Conservation (phyloP, 2,888 invertebrate genomes). For the Himalopsyche kuldschensis region DNA sequence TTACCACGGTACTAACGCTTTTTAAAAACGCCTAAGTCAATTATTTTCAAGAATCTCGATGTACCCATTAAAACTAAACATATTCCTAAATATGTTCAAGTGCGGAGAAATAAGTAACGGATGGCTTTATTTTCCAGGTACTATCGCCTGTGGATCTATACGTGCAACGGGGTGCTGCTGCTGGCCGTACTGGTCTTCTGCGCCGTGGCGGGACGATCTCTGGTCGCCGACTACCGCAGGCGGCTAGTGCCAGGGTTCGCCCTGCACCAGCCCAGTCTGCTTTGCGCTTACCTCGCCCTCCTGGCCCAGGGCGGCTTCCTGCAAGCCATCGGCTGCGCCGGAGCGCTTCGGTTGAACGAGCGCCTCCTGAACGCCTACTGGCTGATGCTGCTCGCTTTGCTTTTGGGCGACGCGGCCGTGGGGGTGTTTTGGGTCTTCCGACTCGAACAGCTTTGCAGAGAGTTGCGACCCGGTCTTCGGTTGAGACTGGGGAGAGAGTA, state of each 20-base stretch:
- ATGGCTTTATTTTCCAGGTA: slow-evolving; percentile 56
- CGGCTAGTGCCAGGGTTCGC: slow-evolving; percentile 73
- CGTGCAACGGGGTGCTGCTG: slow-evolving; percentile 85
- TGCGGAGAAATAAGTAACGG: neutral
- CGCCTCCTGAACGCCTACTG: slow-evolving; percentile 82
- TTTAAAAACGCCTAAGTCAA: too few species aligned
- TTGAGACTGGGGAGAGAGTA: slow-evolving; percentile 68
- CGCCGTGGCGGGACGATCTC: slow-evolving; percentile 72
- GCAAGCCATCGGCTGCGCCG: slow-evolving; percentile 79
- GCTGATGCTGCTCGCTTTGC: slow-evolving; percentile 74
- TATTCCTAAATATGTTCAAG: too few species aligned
- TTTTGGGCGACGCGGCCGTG: slow-evolving; percentile 81
- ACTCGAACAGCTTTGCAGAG: slow-evolving; percentile 74
- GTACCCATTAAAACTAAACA: too few species aligned
- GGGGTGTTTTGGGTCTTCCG: slow-evolving; percentile 85
- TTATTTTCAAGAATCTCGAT: too few species aligned
- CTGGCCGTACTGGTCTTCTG: slow-evolving; percentile 80
- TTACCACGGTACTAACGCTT: too few species aligned
- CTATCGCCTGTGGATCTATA: slow-evolving; percentile 90
- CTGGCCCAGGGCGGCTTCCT: slow-evolving; percentile 71
- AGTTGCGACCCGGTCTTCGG: slow-evolving; percentile 69
- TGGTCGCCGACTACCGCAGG: slow-evolving; percentile 70
- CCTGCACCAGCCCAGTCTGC: slow-evolving; percentile 78
- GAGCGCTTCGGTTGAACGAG: slow-evolving; percentile 78
- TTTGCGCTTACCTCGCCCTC: slow-evolving; percentile 82